These are phyloP conservation scores for Ploceus nigricollis DNA, from an alignment of 2,113 vertebrate genomes.

Conservation along the genomic window DNA sequence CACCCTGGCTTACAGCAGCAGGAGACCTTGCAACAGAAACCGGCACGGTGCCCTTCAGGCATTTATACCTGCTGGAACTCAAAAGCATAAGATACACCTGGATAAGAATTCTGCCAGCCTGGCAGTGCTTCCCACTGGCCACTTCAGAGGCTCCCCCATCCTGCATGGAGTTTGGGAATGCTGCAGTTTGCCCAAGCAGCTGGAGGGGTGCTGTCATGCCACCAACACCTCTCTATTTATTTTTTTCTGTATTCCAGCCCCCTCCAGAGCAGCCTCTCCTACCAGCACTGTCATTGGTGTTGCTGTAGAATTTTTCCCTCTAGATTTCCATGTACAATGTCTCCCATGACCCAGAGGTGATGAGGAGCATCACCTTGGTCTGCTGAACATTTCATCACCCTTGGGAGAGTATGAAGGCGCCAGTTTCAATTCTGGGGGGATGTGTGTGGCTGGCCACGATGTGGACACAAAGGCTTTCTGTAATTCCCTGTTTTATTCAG, in stretches of 20 bases:
- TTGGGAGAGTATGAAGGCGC: background rate
- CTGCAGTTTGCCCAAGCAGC: background rate
- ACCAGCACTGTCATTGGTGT: too few species aligned
- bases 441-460: rapidly evolving
- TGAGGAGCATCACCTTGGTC: background rate
- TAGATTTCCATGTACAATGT: background rate
- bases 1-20: background rate
- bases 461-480: background rate
- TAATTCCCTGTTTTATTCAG: background rate
- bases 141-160: too few species aligned
- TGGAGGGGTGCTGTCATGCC: background rate
- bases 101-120: background rate
- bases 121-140: background rate
- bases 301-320: background rate
- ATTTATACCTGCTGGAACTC: background rate
- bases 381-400: background rate
- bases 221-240: rapidly evolving
- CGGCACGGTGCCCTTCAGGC: background rate
- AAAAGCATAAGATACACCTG: background rate
- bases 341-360: background rate
- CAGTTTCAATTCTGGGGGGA: background rate
- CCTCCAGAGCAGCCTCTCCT: background rate
- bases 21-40: background rate
- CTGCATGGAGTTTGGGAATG: background rate
- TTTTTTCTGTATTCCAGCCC: background rate